Conservation (phyloP, 1,140 invertebrate species). For the Drosophila ironensis region DNA sequence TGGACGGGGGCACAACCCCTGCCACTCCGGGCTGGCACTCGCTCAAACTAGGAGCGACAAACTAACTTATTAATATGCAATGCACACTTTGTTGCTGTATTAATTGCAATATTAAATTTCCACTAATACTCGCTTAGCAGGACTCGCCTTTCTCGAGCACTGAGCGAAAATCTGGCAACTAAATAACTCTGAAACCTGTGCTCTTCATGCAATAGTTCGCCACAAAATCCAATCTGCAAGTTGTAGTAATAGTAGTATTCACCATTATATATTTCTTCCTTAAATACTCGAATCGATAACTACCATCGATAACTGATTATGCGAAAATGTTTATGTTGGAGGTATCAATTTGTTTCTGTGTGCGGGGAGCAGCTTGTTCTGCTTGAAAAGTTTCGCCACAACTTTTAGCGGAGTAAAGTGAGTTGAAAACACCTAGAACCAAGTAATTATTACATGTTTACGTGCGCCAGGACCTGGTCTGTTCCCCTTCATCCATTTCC, state of each 20-base stretch:
- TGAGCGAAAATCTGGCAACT: not conserved
- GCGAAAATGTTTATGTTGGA: too few relatives aligned
- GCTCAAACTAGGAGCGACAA: constrained; percentile 52
- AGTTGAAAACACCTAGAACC: constrained; percentile 50
- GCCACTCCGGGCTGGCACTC: constrained; percentile 14
- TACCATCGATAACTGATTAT: too few relatives aligned
- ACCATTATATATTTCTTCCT: too few relatives aligned
- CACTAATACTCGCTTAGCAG: constrained; percentile 76
- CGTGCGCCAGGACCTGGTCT: constrained; percentile 34
- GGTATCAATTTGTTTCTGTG: not conserved
- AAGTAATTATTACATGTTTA: constrained; percentile 65
- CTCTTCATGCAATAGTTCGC: not conserved
- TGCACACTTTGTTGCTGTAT: constrained; percentile 78
- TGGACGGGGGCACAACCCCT: not conserved
- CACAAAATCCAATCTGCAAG: too few relatives aligned
- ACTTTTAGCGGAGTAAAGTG: constrained; percentile 44
- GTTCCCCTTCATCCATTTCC: not conserved
- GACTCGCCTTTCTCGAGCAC: constrained; percentile 8
- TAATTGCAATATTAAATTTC: constrained; percentile 81
- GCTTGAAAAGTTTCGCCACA: constrained; percentile 38
- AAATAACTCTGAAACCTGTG: not conserved
- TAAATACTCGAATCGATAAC: too few relatives aligned
- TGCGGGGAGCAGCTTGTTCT: constrained; percentile 7
- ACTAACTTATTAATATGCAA: constrained; percentile 79
- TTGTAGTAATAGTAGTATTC: too few relatives aligned